Percentiles rank a stretch among this genome's conserved stretches.
Evolutionary conservation across 1,140 invertebrate species (phyloP).

Genomic region (Hylaeus anthracinus): DNA sequence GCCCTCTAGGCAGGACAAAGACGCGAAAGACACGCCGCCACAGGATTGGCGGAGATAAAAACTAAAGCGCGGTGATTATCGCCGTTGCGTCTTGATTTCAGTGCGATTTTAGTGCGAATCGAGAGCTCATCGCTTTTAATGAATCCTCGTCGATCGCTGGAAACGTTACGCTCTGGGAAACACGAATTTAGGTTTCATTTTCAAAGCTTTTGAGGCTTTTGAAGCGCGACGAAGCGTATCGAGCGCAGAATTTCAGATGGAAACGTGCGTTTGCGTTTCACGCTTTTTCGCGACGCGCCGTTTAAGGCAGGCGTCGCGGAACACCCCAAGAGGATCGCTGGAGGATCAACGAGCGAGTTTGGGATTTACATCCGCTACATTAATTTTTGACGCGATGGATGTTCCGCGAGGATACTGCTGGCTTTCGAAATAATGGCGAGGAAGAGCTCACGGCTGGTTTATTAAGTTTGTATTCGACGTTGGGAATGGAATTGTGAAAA

Average conservation of each 20-base stretch:
- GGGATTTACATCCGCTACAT: conserved; percentile 6
- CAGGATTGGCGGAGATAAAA: not conserved
- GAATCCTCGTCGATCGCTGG: conserved; percentile 21
- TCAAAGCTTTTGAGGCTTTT: not conserved
- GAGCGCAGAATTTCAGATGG: not conserved
- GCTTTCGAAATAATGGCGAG: too few relatives aligned
- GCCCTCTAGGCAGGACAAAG: not conserved
- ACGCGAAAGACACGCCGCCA: not conserved
- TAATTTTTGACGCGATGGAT: not conserved
- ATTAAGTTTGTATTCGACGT: not conserved
- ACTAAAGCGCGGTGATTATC: not conserved
- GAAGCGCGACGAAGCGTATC: conserved; percentile 17
- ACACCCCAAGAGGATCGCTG: not conserved
- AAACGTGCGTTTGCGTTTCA: not conserved
- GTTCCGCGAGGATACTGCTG: not conserved
- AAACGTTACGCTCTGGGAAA: conserved; percentile 13
- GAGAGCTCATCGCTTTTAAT: conserved; percentile 35
- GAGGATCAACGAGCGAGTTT: too few relatives aligned
- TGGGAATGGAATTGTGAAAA: not conserved
- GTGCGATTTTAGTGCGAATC: conserved; percentile 12
- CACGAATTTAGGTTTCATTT: not conserved
- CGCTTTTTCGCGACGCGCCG: not conserved
- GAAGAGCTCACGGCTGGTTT: not conserved
- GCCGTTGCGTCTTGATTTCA: conserved; percentile 14
- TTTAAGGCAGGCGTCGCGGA: not conserved